Evolutionary conservation across 2,888 invertebrate species (phyloP).

Genomic region (Plebejus melissa): DNA sequence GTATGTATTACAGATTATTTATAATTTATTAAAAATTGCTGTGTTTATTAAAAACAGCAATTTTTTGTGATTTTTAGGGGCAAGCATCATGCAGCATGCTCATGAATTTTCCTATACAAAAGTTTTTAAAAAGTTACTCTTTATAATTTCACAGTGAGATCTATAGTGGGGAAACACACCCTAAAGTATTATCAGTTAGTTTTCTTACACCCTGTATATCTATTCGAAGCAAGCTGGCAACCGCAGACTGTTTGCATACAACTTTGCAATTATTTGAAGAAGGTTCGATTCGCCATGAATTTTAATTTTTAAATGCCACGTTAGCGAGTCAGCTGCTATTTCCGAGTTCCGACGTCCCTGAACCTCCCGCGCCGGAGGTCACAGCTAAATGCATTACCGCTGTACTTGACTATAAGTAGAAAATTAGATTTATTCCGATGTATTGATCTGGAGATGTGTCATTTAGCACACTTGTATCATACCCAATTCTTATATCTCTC

Average conservation of each 20-base stretch:
- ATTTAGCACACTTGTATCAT: background rate
- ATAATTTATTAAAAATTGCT: too few species aligned
- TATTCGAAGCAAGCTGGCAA: background rate
- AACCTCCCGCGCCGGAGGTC: background rate
- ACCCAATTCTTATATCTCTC: background rate
- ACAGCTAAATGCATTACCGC: constrained; percentile 20
- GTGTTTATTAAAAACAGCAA: too few species aligned
- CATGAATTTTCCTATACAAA: too few species aligned
- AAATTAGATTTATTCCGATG: constrained; percentile 23
- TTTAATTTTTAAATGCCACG: background rate
- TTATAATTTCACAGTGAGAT: too few species aligned
- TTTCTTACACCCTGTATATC: too few species aligned
- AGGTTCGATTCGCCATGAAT: constrained; percentile 2
- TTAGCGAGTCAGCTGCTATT: background rate
- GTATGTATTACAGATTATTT: too few species aligned
- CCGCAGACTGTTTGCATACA: background rate
- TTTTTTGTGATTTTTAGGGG: too few species aligned
- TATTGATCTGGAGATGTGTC: background rate
- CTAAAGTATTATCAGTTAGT: too few species aligned
- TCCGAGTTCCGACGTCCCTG: constrained; percentile 6
- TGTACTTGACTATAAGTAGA: constrained; percentile 20
- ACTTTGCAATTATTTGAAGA: background rate
- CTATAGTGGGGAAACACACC: too few species aligned
- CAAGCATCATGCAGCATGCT: too few species aligned
- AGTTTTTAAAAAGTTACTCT: too few species aligned